These are phyloP conservation scores for Drosophila vallismaia DNA, from an alignment of 2,888 invertebrate genomes.

Conservation along the genomic window DNA sequence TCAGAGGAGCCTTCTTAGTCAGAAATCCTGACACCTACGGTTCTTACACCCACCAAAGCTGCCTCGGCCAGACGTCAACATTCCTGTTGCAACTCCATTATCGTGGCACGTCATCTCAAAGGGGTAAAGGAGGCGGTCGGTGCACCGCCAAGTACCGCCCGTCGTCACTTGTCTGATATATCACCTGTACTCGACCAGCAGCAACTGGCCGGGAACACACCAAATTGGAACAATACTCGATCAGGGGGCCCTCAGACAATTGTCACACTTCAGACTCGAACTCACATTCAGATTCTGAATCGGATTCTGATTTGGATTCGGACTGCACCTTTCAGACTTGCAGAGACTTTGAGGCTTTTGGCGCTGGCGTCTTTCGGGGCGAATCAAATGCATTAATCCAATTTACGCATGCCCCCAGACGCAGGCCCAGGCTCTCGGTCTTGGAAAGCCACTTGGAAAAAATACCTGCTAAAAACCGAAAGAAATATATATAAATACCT, in stretches of 20 bases:
- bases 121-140: neutral
- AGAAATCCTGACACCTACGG: constrained; percentile 68
- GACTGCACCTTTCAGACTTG: constrained; percentile 20
- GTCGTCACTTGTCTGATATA: constrained; percentile 80
- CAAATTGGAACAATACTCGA: constrained; percentile 75
- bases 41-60: constrained; percentile 45
- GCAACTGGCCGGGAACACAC: constrained; percentile 47
- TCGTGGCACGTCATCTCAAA: constrained; percentile 70
- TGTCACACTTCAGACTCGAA: constrained; percentile 59
- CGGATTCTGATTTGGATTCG: constrained; percentile 17
- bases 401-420: constrained; percentile 81
- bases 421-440: constrained; percentile 59
- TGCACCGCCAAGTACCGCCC: constrained; percentile 57
- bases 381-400: constrained; percentile 80
- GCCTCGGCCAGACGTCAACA: constrained; percentile 62
- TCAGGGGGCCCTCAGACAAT: constrained; percentile 59
- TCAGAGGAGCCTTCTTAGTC: constrained; percentile 47
- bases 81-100: constrained; percentile 65
- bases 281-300: constrained; percentile 22
- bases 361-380: constrained; percentile 66
- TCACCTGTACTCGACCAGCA: constrained; percentile 58
- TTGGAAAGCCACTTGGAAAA: constrained; percentile 16
- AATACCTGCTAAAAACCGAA: neutral
- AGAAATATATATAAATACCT: neutral
- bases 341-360: constrained; percentile 32